phyloP scores from a whole-genome alignment of 2,888 invertebrate genomes.

The Brachynemurus nebulosus region DNA sequence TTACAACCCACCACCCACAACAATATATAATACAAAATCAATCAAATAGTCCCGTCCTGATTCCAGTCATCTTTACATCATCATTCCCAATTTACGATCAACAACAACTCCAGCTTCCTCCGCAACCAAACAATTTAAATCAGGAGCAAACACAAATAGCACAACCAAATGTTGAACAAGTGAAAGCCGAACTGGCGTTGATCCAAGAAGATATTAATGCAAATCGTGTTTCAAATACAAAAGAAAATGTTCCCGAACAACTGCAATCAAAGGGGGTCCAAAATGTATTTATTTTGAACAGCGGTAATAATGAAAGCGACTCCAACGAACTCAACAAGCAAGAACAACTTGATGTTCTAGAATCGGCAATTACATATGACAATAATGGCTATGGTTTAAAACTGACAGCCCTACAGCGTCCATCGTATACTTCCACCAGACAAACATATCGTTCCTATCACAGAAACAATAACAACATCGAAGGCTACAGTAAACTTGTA shows the following conservation, averaged over 20 bases:
- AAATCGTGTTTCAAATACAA: not conserved
- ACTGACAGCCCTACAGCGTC: no score
- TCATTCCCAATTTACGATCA: not conserved
- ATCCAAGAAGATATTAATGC: not conserved
- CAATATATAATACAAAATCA: not conserved
- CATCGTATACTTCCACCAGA: no score
- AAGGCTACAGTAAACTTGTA: conserved; percentile 30
- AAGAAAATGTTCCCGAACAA: not conserved
- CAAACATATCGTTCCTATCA: no score
- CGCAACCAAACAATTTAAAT: no score
- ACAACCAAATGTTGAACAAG: not conserved
- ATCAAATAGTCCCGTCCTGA: not conserved
- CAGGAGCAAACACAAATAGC: not conserved
- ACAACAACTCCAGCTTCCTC: not conserved
- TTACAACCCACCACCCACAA: not conserved
- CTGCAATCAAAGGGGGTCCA: not conserved
- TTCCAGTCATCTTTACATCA: conserved; percentile 1
- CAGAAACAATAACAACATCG: no score
- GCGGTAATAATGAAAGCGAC: not conserved
- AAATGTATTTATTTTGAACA: conserved; percentile 3
- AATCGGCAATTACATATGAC: no score
- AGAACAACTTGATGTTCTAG: no score
- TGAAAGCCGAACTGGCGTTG: not conserved
- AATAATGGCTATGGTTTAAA: not conserved
- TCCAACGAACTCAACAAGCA: no score